phyloP scores from a whole-genome alignment of 92 coral and sea anemone genomes.

The Phenganax subtilis region DNA sequence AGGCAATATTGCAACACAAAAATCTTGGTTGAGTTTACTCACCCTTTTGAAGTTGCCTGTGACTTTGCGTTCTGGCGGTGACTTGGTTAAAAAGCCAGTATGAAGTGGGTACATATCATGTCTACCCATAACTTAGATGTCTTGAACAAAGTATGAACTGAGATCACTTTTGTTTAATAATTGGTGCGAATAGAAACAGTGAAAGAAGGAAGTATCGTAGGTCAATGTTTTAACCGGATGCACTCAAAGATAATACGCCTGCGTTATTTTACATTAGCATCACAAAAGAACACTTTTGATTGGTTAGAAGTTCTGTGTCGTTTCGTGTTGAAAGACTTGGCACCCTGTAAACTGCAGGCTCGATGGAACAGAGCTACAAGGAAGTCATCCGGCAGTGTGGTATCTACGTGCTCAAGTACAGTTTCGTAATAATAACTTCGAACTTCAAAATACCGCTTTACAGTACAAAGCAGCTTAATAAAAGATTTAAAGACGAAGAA shows the following conservation, averaged over 20 bases:
- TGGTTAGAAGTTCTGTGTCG: background rate
- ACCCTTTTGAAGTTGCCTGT: conserved; percentile 26
- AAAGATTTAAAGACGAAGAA: too few species aligned
- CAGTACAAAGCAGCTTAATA: too few species aligned
- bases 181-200: background rate
- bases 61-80: conserved; percentile 22
- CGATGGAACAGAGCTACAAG: too few species aligned
- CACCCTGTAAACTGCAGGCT: too few species aligned
- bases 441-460: too few species aligned
- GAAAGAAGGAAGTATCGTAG: conserved; percentile 2
- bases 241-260: background rate
- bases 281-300: background rate
- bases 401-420: too few species aligned
- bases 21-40: background rate
- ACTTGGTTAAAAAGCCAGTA: conserved; percentile 17
- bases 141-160: background rate
- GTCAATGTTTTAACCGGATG: conserved; percentile 15
- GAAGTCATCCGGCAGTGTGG: too few species aligned
- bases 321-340: too few species aligned
- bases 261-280: background rate
- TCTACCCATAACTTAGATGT: background rate
- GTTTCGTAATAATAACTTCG: too few species aligned
- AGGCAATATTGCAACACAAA: background rate
- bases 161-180: background rate
- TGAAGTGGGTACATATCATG: conserved; percentile 23